Evolutionary conservation across 2,888 invertebrate genomes (phyloP).

Genomic region (Diaperis boleti): DNA sequence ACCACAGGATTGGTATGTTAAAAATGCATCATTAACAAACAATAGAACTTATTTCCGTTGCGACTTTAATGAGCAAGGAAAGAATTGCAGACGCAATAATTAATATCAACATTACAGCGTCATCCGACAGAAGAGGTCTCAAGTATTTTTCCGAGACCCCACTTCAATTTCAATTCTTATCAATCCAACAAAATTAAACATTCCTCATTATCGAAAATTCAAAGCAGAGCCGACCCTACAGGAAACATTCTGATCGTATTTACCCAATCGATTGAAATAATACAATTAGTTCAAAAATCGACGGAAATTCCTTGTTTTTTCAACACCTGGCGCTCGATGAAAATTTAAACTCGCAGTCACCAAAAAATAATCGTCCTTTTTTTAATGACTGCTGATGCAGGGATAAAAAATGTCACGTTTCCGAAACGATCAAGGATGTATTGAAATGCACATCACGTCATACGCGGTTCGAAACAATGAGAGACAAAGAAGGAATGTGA

Average conservation of each 20-base stretch:
- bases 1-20: conserved; percentile 1
- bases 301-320: not conserved
- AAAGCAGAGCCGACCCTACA: not conserved
- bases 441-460: conserved; percentile 21
- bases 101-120: not conserved
- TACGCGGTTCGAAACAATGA: conserved; percentile 23
- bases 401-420: conserved; percentile 15
- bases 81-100: not conserved
- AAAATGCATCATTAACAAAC: conserved; percentile 7
- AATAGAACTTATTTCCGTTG: conserved; percentile 7
- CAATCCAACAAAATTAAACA: not conserved
- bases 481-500: conserved; percentile 18
- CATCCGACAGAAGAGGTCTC: no score
- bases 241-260: conserved; percentile 17
- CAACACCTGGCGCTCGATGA: not conserved
- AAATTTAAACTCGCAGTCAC: not conserved
- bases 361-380: not conserved
- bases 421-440: not conserved
- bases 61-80: not conserved
- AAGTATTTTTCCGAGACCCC: not conserved
- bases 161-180: not conserved
- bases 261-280: conserved; percentile 13
- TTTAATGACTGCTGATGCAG: conserved; percentile 10
- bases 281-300: not conserved
- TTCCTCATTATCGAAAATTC: not conserved